phyloP scores from a whole-genome alignment of 2,113 vertebrate genomes.

The Apodemus speciosus region DNA sequence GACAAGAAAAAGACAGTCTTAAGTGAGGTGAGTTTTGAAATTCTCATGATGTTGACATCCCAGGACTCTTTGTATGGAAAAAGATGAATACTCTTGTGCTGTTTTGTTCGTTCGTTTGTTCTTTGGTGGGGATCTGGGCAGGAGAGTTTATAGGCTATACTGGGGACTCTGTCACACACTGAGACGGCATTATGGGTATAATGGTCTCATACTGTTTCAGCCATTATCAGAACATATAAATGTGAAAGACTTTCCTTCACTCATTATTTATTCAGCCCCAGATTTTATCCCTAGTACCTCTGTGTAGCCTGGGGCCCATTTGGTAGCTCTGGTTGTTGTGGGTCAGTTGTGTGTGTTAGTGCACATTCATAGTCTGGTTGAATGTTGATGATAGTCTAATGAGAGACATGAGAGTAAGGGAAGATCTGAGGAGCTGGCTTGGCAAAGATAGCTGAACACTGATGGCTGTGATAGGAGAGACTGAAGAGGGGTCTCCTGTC shows the following conservation, averaged over 20 bases:
- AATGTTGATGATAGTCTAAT: fast-evolving
- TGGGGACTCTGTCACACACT: not conserved
- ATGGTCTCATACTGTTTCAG: not conserved
- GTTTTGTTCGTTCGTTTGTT: not conserved
- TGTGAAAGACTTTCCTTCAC: not conserved
- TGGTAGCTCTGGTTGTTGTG: not conserved
- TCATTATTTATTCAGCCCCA: not conserved
- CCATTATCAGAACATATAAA: not conserved
- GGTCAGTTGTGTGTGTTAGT: fast-evolving
- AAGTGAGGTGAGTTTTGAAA: not conserved
- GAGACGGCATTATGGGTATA: not conserved
- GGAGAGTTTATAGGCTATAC: not conserved
- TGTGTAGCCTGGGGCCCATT: not conserved
- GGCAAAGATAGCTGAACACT: not conserved
- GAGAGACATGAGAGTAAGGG: not conserved
- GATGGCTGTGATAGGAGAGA: not conserved
- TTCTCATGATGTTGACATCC: not conserved
- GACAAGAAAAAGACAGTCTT: not conserved
- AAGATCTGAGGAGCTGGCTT: not conserved
- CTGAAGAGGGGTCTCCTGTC: not conserved
- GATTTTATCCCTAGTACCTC: not conserved
- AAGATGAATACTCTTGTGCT: not conserved
- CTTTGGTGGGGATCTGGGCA: not conserved
- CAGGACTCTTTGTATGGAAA: not conserved
- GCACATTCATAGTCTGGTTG: not conserved